Base-by-base conservation (phyloP, 2,797 vertebrate species). In the Triplophysa bombifrons region DNA sequence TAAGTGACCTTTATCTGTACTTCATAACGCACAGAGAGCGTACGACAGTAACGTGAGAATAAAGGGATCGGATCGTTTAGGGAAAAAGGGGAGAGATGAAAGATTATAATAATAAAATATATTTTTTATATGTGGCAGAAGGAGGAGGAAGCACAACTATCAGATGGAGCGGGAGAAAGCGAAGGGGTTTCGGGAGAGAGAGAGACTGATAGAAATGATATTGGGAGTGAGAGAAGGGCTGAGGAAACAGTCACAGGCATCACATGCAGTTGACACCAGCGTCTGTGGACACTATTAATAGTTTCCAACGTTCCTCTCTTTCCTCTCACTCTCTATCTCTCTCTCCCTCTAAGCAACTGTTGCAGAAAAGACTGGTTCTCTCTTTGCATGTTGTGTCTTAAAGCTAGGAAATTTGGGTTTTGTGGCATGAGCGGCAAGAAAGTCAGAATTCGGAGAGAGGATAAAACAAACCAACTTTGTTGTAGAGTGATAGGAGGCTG, bases 221-320 rank as follows among this genome's bases (percentile, higher is more conserved):
- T 65, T 74, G 61, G 65, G 78, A 76, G 13, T 58, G 80, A 81
- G 64, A 75, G 74, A 76, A 65, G 81, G 81, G 60, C 74, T 76
- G 68, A 87, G 87, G 86, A 89, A 89, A 84, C 71, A 72, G 82
- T 81, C 85, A 79, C 72, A 83, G 77, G 72, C 80, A 27, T 83
- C 85, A 89, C 88, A 88, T 56, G 77, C 81, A 83, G 87, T 87
- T 60, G 85, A 90, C 90, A 87, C 91, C 88, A 83, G 50, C 73
- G 80, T 84, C 78, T 86, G 78, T 68, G 64, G 64, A 72, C 80
- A 76, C 69, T 41, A 87, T 85, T 86, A 83, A 48, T 84, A 87
- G 83, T 8, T 82, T 78, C 88, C 75, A 84, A 78, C 61, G 71
- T 67, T 70, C 46, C 60, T 76, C 53, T 20, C 67, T 22, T 72